A percentile compares a stretch with the other conserved stretches of the same genome.
phyloP scores from a whole-genome alignment of 2,888 invertebrate genomes.

The Rotaria socialis region DNA sequence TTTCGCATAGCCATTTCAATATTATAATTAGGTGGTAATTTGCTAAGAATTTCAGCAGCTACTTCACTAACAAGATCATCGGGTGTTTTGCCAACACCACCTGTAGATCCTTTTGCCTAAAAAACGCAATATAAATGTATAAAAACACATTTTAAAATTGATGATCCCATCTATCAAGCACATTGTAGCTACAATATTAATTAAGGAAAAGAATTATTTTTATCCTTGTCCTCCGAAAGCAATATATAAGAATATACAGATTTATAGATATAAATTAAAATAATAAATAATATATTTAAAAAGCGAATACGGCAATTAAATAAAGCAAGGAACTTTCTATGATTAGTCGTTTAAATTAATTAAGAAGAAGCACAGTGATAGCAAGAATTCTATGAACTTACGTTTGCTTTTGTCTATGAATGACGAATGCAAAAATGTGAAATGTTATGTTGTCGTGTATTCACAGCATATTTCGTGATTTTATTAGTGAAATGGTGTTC shows the following conservation, averaged over 20 bases:
- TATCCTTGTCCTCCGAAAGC: too few relatives aligned
- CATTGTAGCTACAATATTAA: too few relatives aligned
- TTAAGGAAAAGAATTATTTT: too few relatives aligned
- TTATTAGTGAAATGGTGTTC: neutral
- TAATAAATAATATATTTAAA: too few relatives aligned
- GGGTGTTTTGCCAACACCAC: conserved; percentile 65
- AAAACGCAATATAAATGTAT: neutral
- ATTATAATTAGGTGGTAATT: conserved; percentile 58
- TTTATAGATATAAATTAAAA: too few relatives aligned
- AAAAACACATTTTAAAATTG: too few relatives aligned
- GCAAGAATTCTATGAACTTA: neutral
- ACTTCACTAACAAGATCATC: conserved; percentile 76
- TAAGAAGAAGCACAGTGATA: conserved; percentile 1
- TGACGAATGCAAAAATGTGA: neutral
- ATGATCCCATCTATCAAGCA: too few relatives aligned
- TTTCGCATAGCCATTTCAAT: conserved; percentile 56
- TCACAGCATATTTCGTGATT: neutral
- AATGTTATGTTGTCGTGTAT: too few relatives aligned
- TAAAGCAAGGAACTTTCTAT: too few relatives aligned
- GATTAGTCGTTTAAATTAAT: too few relatives aligned
- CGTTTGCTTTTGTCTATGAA: neutral
- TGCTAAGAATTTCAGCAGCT: conserved; percentile 72
- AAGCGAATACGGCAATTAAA: too few relatives aligned
- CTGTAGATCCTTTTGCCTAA: conserved; percentile 56
- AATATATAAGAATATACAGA: too few relatives aligned